Base-by-base conservation (phyloP, 2,113 vertebrate genomes). In the Coturnix japonica region DNA sequence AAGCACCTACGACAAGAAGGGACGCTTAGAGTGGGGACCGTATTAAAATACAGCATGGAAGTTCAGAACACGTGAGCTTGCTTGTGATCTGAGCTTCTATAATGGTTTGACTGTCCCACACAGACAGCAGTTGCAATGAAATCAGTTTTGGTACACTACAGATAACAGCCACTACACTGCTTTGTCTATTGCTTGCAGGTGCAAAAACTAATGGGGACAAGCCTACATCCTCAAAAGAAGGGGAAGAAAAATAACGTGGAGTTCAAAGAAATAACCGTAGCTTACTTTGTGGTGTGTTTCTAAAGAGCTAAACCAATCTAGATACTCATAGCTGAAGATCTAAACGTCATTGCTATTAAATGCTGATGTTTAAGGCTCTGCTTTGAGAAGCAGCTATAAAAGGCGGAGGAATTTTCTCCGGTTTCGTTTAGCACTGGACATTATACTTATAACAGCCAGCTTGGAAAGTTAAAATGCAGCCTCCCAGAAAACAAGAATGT, bases 391-490 rank as follows among this genome's bases (percentile, higher is more conserved):
- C 61, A 57, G 23, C 21, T 59, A 7, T 54, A 69, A 84, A 75
- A 91, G 26, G 59, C 11, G 25, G 19, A 89, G 35, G 59, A 79
- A 73, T 37, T 39, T 71, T 90, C 63, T 46, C 53, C 71, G 35
- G 33, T 39, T 73, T 86, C 70, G 78, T 67, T 84, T 47, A 75
- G 71, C 66, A 79, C 0, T 2, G 4, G 17, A 56, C 43, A 35
- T 71, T 53, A 82, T 61, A 77, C 90, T 93, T 67, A 11, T 90
- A 75, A 70, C 33, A 2, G 1, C 35, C 71, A 82, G 44, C 75
- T 82, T 31, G 73, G 49, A 61, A 93, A 85, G 66, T 53, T 78
- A 84, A 96, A 93, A 89, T 91, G 44, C 66, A 89, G 54, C 64
- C 81, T 81, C 7, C 13, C 61, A 76, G 25, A 89, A 90, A 22